Conservation (phyloP, 2,797 vertebrate species). For the Eurystomus glaucurus region DNA sequence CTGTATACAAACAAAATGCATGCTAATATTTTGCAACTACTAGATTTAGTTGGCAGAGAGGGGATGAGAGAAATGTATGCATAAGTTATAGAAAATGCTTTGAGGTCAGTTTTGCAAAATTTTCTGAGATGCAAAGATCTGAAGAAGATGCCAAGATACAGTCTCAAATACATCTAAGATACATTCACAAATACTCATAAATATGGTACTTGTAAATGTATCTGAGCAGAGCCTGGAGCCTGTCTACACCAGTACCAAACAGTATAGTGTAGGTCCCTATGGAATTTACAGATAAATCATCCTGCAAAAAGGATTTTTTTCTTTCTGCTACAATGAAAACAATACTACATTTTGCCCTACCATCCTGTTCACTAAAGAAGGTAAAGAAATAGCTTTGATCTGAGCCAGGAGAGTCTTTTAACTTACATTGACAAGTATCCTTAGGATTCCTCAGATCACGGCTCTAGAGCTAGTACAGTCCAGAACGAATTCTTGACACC, state of each 20-base stretch:
- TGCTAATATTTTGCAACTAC: constrained; percentile 5
- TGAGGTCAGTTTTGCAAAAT: background rate
- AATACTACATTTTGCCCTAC: background rate
- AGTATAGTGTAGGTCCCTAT: background rate
- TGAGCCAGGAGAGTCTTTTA: background rate
- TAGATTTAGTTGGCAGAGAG: background rate
- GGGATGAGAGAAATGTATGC: background rate
- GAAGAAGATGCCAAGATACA: background rate
- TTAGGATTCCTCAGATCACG: background rate
- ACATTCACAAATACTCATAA: background rate
- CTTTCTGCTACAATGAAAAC: background rate
- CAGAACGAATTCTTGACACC: background rate
- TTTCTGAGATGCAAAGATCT: background rate
- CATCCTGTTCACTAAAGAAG: background rate
- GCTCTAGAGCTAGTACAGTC: background rate
- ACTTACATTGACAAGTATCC: background rate
- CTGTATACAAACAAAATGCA: constrained; percentile 41
- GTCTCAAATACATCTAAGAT: background rate
- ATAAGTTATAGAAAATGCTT: background rate
- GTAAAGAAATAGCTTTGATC: background rate
- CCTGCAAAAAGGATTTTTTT: background rate
- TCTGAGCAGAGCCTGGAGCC: background rate
- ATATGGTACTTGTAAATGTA: background rate
- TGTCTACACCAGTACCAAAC: background rate
- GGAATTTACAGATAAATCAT: background rate